Evolutionary conservation across 2,888 invertebrate species (phyloP).

Genomic region (Drosophila anomalipes): DNA sequence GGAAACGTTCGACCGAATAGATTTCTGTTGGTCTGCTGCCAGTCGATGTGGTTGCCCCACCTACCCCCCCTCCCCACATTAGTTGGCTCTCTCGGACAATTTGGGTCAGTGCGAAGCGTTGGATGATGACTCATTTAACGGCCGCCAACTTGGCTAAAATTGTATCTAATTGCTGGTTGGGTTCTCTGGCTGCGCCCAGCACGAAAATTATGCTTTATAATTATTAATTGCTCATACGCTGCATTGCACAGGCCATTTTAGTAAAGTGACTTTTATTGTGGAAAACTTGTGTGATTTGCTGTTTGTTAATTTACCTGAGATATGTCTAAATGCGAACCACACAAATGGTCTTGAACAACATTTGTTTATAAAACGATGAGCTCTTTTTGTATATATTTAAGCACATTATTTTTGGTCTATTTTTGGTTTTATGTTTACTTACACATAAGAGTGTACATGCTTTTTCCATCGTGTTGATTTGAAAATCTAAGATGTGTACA

Average conservation of each 20-base stretch:
- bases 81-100: constrained; percentile 34
- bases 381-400: neutral
- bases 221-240: constrained; percentile 63
- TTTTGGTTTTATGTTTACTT: neutral
- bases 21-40: constrained; percentile 50
- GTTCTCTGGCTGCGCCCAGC: constrained; percentile 54
- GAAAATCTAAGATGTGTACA: neutral
- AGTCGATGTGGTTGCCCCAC: constrained; percentile 1
- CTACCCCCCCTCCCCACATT: neutral
- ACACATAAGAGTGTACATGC: too few relatives aligned
- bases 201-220: constrained; percentile 39
- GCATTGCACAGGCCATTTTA: constrained; percentile 46
- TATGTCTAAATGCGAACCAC: neutral
- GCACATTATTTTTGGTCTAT: neutral
- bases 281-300: neutral
- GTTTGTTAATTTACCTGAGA: neutral
- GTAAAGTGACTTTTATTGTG: constrained; percentile 25
- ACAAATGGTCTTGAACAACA: neutral
- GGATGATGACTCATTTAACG: constrained; percentile 58
- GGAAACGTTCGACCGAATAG: constrained; percentile 60
- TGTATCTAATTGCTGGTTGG: constrained; percentile 59
- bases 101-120: constrained; percentile 62
- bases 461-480: neutral
- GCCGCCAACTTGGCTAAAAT: constrained; percentile 52
- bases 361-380: neutral